Evolutionary conservation across 2,888 invertebrate genomes (phyloP), one percentile per base, ranked within the genome.

Genomic region (Theretra japonica): DNA sequence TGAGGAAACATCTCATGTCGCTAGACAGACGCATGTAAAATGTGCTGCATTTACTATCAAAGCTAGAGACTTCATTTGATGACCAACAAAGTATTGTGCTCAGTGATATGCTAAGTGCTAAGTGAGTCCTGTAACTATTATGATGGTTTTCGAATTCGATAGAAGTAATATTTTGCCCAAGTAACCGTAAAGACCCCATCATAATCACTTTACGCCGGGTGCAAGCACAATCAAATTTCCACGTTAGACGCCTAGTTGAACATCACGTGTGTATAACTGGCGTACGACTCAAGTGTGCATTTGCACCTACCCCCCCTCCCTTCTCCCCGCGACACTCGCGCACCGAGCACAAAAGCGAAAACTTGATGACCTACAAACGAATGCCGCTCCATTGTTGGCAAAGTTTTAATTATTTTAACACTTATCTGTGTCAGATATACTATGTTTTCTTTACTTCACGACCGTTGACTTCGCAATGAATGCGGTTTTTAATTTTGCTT

Each of bases 351-450:
- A 87, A 86, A 65, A 86, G 86, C 82, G 80, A 84, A 83, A 41
- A 82, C 83, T 82, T 81, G 83, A 84, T 83, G 86, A 80, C 86
- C 82, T 84, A 86, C 83, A 84, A 86, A 88, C 83, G 77, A 78
- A 79, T 74, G 74, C 73, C 73, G 73, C 73, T 77, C 74, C 82
- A 82, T 84, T 88, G 86, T 87, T 84, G 78, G 74, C 59, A 74
- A 70, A 74, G 76, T 82, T 85, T 82, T 83, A 80, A 85, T 84
- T 82, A 82, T 80, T 76, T 73, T 74, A 75, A 71, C 71, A 73
- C 70, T 71, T 56, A 53, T 62, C 70, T 33, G 21, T 33, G 62
- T 62, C 56, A 71, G 33, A 65, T 65, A 48, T 65, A 33, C 62
- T 65, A 65, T 48, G 65, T 65, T 48, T 48, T 48, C 65, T 65